Evolutionary conservation across 2,113 vertebrate genomes (phyloP).

Genomic region (Cricetomys ansorgei): DNA sequence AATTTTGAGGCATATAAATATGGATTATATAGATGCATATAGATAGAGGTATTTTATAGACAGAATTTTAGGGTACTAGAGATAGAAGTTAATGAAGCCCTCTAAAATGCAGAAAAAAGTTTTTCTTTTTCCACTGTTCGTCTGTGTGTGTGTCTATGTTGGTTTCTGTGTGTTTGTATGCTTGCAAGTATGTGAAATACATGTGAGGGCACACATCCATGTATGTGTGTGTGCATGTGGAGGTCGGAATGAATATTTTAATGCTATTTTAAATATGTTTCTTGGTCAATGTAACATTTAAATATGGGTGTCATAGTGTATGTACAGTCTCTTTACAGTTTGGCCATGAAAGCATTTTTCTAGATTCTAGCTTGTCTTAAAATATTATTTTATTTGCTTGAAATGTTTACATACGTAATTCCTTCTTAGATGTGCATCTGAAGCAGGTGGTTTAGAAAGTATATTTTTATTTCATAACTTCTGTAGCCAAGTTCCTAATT

Average conservation of each 20-base stretch:
- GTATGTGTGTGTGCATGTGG: background rate
- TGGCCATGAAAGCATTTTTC: conserved; percentile 25
- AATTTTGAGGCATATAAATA: background rate
- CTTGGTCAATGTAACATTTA: conserved; percentile 45
- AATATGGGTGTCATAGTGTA: conserved; percentile 39
- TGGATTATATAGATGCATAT: background rate
- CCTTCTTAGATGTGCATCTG: background rate
- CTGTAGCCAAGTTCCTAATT: background rate
- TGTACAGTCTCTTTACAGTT: conserved; percentile 30
- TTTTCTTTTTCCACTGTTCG: background rate
- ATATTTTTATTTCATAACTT: conserved; percentile 39
- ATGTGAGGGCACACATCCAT: background rate
- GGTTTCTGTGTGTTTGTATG: background rate
- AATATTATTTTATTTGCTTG: background rate
- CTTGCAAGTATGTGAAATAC: background rate
- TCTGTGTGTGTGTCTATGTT: background rate
- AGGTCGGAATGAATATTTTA: conserved; percentile 24
- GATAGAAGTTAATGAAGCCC: background rate
- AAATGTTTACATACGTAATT: background rate
- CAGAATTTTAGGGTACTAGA: background rate
- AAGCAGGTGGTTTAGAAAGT: background rate
- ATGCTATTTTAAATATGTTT: conserved; percentile 18
- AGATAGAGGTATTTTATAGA: background rate
- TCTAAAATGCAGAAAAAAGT: background rate
- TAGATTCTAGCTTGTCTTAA: background rate